phyloP scores from a whole-genome alignment of 2,797 vertebrate genomes.

The Urocyon cinereoargenteus region DNA sequence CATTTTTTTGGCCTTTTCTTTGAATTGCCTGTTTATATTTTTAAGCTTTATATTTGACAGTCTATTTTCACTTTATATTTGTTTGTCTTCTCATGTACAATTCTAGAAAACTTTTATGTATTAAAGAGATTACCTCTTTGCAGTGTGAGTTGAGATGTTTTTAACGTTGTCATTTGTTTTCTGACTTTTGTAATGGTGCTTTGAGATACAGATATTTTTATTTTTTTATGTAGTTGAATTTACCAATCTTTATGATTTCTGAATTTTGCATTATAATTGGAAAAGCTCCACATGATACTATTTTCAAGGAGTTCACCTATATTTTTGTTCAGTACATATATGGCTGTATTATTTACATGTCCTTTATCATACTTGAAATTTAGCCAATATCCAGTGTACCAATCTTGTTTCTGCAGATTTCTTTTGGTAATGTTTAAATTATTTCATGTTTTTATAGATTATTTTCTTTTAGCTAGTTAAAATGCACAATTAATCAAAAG shows the following conservation, averaged over 20 bases:
- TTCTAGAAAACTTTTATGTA: neutral
- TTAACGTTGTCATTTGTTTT: neutral
- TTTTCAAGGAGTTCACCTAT: neutral
- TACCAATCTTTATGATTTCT: neutral
- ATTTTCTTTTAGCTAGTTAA: neutral
- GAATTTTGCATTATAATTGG: neutral
- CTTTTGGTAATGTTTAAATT: slow-evolving; percentile 8
- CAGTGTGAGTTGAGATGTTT: neutral
- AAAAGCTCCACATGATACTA: neutral
- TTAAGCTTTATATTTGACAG: neutral
- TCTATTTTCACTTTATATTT: neutral
- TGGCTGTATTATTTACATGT: neutral
- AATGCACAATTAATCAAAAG: neutral
- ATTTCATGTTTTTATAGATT: neutral
- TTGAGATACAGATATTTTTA: neutral
- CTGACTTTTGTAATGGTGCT: neutral
- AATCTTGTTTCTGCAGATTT: slow-evolving; percentile 15
- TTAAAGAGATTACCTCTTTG: neutral
- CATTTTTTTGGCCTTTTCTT: neutral
- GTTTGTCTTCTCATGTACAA: neutral
- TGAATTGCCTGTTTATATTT: neutral
- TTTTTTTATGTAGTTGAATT: neutral
- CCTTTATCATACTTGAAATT: neutral
- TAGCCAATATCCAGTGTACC: neutral
- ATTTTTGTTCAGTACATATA: neutral